Evolutionary conservation across 2,797 vertebrate species (phyloP), one percentile per base, ranked within the genome.

Genomic region (Pangasius macronema): DNA sequence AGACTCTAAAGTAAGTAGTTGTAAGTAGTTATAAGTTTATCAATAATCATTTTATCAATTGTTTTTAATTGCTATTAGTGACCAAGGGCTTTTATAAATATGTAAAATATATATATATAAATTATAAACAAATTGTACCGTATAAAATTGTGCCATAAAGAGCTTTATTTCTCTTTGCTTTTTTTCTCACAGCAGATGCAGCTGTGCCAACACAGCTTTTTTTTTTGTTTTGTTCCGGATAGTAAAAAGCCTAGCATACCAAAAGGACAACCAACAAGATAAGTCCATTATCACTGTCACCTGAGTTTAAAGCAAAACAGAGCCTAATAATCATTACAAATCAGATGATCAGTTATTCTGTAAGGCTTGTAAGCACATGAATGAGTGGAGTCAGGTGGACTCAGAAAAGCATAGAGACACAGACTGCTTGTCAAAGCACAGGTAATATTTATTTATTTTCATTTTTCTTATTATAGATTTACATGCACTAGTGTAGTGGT

Each of bases 351-450:
- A 18, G 5, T 42, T 82, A 65, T 63, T 46, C 10, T 80, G 18
- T 59, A 57, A 80, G 53, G 7, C 11, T 46, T 49, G 36, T 46
- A 46, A 82, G 57, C 36, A 46, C 24, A 30, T 65, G 8, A 51
- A 51, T 67, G n/a, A 83, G 42, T 51, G 81, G 81, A 51, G 39
- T n/a, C 39, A 63, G 57, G n/a, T 63, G 6, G 30, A 80, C 20
- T 51, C 46, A n/a, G 73, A 76, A 46, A 57, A 79, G 51, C 30
- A 79, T 79, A 57, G 51, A 55, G 22, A 61, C 42, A 82, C 42
- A 22, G 42, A 42, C 18, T 49, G 81, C 42, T 94, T 87, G 85
- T 79, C 84, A 30, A 4, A 76, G 3, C 49, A 53, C 80, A 63
- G 57, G 80, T 82, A 82, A 81, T 63, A 46, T 82, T 82, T 82